phyloP scores from a whole-genome alignment of 2,888 invertebrate genomes.

The Synergus gifuensis region DNA sequence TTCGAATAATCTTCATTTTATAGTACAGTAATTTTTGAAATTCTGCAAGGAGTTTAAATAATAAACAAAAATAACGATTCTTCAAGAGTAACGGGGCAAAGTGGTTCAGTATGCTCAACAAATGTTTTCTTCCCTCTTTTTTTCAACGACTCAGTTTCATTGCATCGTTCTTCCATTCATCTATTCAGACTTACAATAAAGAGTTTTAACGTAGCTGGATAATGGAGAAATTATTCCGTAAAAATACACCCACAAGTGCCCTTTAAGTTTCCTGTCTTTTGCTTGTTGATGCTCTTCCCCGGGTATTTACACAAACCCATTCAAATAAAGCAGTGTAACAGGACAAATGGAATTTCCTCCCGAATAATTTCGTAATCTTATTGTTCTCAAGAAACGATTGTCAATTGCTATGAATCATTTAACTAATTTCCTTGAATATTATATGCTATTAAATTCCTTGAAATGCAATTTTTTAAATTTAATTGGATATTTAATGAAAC shows the following conservation, averaged over 20 bases:
- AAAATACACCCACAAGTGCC: neutral
- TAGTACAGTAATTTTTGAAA: too few species aligned
- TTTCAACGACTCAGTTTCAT: neutral
- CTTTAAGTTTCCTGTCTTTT: neutral
- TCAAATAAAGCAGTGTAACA: neutral
- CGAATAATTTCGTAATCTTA: neutral
- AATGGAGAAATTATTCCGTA: constrained; percentile 21
- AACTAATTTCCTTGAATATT: neutral
- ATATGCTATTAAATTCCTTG: too few species aligned
- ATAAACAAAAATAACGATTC: neutral
- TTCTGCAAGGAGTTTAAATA: too few species aligned
- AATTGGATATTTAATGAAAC: too few species aligned
- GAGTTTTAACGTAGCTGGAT: neutral
- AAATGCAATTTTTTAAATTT: too few species aligned
- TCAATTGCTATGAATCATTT: neutral
- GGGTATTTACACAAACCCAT: neutral
- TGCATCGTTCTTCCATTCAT: neutral
- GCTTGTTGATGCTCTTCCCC: neutral
- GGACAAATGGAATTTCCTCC: neutral
- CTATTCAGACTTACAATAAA: constrained; percentile 17
- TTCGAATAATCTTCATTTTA: too few species aligned
- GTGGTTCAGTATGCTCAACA: neutral
- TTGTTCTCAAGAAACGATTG: neutral
- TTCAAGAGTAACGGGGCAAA: neutral
- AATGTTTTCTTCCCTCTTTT: neutral